Conservation (phyloP, 2,797 vertebrate species). For the Lophotriccus pileatus region DNA sequence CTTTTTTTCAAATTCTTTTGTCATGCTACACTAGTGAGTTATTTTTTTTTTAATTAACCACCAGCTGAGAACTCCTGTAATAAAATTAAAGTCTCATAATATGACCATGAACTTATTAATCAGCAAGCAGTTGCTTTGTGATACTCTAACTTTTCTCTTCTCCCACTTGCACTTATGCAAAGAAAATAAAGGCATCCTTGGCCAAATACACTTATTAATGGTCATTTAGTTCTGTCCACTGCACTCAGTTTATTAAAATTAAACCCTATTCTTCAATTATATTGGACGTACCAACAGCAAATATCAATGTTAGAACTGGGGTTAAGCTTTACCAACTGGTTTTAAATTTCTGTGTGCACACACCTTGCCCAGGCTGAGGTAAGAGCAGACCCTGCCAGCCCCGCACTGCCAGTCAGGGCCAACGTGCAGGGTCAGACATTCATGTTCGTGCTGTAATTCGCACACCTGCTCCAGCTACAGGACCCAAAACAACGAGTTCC, state of each 20-base stretch:
- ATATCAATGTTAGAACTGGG: neutral
- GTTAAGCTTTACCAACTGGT: neutral
- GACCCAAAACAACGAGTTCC: neutral
- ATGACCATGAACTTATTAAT: neutral
- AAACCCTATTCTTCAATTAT: neutral
- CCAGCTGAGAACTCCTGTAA: neutral
- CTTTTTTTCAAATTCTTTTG: neutral
- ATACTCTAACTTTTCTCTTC: neutral
- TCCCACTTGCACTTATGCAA: conserved; percentile 31
- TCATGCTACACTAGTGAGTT: neutral
- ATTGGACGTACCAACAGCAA: neutral
- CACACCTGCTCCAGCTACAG: neutral
- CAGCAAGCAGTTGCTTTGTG: neutral
- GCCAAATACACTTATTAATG: neutral
- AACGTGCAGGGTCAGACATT: neutral
- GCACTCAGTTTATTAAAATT: neutral
- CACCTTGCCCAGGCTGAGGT: neutral
- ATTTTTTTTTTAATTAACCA: neutral
- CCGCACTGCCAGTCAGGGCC: neutral
- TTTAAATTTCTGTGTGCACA: neutral
- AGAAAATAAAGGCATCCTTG: neutral
- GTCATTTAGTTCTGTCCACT: neutral
- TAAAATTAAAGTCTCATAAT: neutral
- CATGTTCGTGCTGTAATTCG: neutral
- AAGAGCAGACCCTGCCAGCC: neutral